A percentile compares a stretch with the other conserved stretches of the same genome.
Evolutionary conservation across 2,113 vertebrate species (phyloP).

Genomic region (Rhombomys opimus): DNA sequence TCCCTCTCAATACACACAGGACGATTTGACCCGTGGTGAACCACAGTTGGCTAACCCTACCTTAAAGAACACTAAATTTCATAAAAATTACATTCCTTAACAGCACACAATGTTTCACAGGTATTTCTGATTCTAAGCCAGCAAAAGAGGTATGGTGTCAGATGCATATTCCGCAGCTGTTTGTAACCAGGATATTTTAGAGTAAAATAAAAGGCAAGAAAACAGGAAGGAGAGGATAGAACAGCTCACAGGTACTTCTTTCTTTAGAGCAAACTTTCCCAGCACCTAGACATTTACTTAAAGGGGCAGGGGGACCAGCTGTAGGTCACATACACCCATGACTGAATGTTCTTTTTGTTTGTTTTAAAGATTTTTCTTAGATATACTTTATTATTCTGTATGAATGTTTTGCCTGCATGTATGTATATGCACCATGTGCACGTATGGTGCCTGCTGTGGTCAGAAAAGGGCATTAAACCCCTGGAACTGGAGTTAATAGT

Average conservation of each 20-base stretch:
- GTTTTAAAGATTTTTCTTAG: not conserved
- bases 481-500: not conserved
- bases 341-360: not conserved
- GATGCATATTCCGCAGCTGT: not conserved
- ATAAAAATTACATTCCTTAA: constrained; percentile 40
- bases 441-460: not conserved
- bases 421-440: not conserved
- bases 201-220: constrained; percentile 49
- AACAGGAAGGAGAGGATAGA: not conserved
- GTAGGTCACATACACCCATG: not conserved
- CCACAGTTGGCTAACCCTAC: not conserved
- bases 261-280: not conserved
- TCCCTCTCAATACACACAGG: not conserved
- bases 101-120: not conserved
- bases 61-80: constrained; percentile 38
- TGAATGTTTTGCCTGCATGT: not conserved
- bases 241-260: not conserved
- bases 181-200: constrained; percentile 3
- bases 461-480: not conserved
- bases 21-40: not conserved
- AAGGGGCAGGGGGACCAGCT: constrained; percentile 48
- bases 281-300: not conserved
- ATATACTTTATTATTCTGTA: not conserved
- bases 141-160: not conserved
- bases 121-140: not conserved